A percentile compares a stretch with the other conserved stretches of the same genome.
Evolutionary conservation across 1,140 invertebrate genomes (phyloP).

Genomic region (Drosophila pachea): DNA sequence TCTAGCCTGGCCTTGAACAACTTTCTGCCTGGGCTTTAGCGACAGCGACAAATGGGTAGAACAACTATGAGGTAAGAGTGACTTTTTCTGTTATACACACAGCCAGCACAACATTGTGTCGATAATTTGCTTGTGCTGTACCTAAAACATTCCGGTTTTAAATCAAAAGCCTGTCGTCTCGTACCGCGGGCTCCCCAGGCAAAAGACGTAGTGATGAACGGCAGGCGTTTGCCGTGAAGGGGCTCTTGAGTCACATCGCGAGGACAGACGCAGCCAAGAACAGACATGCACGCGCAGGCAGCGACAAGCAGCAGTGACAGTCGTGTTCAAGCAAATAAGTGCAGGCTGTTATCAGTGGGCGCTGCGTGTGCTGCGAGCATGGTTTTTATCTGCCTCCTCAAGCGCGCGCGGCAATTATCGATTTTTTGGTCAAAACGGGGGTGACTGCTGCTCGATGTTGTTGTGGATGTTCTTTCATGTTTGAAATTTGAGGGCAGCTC

Average conservation of each 20-base stretch:
- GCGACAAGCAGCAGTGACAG: constrained; percentile 26
- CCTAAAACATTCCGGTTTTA: not conserved
- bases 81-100: constrained; percentile 43
- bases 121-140: constrained; percentile 66
- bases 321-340: constrained; percentile 46
- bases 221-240: constrained; percentile 1
- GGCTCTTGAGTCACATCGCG: constrained; percentile 32
- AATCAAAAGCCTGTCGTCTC: constrained; percentile 49
- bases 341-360: constrained; percentile 53
- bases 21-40: constrained; percentile 46
- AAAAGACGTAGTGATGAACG: constrained; percentile 15
- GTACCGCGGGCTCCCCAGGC: constrained; percentile 49
- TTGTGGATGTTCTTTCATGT: constrained; percentile 45
- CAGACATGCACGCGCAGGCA: constrained; percentile 16
- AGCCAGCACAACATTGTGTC: constrained; percentile 59
- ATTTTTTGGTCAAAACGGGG: constrained; percentile 49
- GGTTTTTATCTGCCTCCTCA: constrained; percentile 51
- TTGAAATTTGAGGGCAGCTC: constrained; percentile 53
- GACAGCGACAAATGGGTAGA: not conserved
- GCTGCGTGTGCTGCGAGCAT: constrained; percentile 19
- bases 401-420: constrained; percentile 55
- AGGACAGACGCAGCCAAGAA: constrained; percentile 1
- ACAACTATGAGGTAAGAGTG: constrained; percentile 28
- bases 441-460: constrained; percentile 21
- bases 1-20: constrained; percentile 50